These are phyloP conservation scores for Bradypodion ventrale DNA, from an alignment of 2,797 vertebrate genomes.

Conservation along the genomic window DNA sequence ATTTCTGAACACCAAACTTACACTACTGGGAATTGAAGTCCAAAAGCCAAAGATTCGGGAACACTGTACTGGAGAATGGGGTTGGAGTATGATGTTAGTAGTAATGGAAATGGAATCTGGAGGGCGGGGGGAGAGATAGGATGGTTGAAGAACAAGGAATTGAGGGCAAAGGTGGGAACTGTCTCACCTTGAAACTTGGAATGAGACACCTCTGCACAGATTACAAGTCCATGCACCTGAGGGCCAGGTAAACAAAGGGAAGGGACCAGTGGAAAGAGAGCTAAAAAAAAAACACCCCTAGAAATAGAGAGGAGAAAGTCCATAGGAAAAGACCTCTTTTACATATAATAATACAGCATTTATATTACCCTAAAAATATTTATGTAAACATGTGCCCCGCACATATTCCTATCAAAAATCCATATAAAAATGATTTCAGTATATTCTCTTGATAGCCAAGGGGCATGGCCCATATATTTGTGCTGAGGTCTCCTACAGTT, in stretches of 20 bases:
- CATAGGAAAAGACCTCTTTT: neutral
- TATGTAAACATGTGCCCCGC: neutral
- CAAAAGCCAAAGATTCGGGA: too few species aligned
- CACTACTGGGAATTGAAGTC: too few species aligned
- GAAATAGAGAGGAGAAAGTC: neutral
- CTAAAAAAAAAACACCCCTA: neutral
- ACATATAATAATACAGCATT: neutral
- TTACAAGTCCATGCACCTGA: too few species aligned
- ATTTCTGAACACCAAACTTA: too few species aligned
- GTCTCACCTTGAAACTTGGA: too few species aligned
- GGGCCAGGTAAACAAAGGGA: neutral
- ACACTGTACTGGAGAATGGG: too few species aligned
- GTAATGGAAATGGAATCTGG: too few species aligned
- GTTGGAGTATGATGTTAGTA: too few species aligned
- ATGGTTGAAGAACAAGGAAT: neutral
- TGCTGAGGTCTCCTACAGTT: constrained; percentile 40
- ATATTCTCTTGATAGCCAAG: constrained; percentile 15
- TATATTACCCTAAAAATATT: constrained; percentile 17
- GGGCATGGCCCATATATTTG: neutral
- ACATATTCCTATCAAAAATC: neutral
- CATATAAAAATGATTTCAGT: constrained; percentile 12
- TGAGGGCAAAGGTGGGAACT: neutral
- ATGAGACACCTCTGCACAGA: too few species aligned
- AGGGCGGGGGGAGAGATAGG: neutral
- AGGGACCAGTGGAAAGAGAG: neutral